These are phyloP conservation scores for Cossypha niveicapilla DNA, from an alignment of 2,797 vertebrate genomes.

Conservation along the genomic window DNA sequence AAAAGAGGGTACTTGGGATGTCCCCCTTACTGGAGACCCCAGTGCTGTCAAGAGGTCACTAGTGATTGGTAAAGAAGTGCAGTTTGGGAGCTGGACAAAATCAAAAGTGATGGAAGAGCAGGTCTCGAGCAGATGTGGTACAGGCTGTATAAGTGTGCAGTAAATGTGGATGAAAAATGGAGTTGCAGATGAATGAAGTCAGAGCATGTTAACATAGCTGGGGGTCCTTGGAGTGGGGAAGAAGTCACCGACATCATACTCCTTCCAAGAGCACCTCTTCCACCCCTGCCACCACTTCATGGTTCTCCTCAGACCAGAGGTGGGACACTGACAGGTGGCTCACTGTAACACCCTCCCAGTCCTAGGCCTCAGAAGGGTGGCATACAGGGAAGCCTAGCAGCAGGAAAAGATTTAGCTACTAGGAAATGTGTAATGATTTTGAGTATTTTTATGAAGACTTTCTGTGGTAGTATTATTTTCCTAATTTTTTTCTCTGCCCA, in stretches of 20 bases:
- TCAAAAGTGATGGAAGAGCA: background rate
- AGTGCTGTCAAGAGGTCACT: background rate
- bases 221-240: background rate
- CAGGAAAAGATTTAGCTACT: background rate
- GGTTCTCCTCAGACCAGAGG: background rate
- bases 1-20: accelerated
- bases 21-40: background rate
- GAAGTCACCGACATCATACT: background rate
- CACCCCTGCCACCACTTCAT: background rate
- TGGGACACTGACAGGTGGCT: accelerated
- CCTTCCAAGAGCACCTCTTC: background rate
- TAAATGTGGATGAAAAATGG: background rate
- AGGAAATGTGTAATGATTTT: background rate
- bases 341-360: background rate
- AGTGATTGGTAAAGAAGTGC: background rate
- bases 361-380: background rate
- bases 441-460: background rate
- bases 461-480: background rate
- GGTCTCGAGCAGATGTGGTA: background rate
- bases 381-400: background rate
- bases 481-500: background rate
- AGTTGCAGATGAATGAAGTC: background rate
- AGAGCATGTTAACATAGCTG: background rate
- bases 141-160: accelerated
- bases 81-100: background rate